Conservation (phyloP, 2,113 vertebrate species). For the Carassius gibelio region DNA sequence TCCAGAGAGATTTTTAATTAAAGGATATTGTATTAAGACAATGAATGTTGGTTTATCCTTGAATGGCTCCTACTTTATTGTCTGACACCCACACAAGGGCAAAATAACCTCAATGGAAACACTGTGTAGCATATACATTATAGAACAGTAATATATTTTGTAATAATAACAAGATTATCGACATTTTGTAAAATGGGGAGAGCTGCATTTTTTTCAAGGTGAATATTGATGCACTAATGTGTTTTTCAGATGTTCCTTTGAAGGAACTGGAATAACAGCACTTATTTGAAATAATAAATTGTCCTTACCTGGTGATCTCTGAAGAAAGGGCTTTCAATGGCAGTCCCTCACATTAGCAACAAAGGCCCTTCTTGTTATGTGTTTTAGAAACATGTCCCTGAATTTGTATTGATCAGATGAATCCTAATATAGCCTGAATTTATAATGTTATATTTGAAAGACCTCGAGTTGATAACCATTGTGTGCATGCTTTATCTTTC, state of each 20-base stretch:
- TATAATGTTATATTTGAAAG: conserved; percentile 18
- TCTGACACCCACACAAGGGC: conserved; percentile 4
- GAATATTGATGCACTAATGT: conserved; percentile 22
- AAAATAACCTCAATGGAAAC: neutral
- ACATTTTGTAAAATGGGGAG: neutral
- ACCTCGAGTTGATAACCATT: conserved; percentile 51
- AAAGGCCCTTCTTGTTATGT: neutral
- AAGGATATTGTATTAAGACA: neutral
- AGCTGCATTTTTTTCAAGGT: conserved; percentile 32
- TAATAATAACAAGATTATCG: conserved; percentile 3
- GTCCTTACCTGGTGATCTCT: neutral
- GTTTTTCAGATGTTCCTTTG: neutral
- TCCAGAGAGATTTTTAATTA: neutral
- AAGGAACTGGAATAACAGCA: conserved; percentile 14
- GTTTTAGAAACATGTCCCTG: conserved; percentile 7
- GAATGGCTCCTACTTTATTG: neutral
- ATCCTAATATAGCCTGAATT: conserved; percentile 3
- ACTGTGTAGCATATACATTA: neutral
- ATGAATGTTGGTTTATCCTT: neutral
- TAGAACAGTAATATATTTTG: conserved; percentile 51
- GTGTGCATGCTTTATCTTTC: conserved; percentile 11
- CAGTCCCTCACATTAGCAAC: neutral
- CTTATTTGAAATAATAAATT: neutral
- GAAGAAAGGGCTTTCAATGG: conserved; percentile 1
- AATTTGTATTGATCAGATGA: conserved; percentile 3